Base-by-base conservation (phyloP, 2,888 invertebrate genomes). In the Tridacna crocea region DNA sequence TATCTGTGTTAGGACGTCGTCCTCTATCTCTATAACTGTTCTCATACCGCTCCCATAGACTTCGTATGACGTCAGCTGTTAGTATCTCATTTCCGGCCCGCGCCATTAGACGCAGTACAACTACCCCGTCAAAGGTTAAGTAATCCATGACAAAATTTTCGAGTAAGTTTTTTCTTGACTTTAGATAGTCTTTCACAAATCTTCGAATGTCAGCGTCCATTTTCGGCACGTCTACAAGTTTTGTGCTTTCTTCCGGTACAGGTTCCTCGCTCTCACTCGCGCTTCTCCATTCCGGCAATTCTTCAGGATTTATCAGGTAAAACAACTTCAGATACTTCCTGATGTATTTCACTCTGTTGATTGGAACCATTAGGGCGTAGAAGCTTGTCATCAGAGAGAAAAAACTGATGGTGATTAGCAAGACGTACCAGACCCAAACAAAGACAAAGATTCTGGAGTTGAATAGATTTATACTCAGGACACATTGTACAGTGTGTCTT, bases 371-470 rank as follows among this genome's bases (percentile, higher is more conserved):
- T 27, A 91, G 85, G 13, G 89, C 84, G 82, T 92, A 92, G n/a
- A 91, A 72, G 83, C 89, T 90, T 24, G 88, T 85, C n/a, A 88
- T 61, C 26, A 92, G 68, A 47, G 91, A 89, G 63, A 89, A 77
- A n/a, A 87, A 86, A 36, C 91, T 89, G 13, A 89, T 75, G 6
- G 89, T 27, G 27, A 90, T 85, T 0, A 92, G 86, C 6, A 92
- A 79, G 3, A 92, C 90, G 17, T 92, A 82, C 92, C 92, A 92
- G 80, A 92, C 91, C 92, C 92, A 92, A 55, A 92, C 83, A 79
- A 92, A 90, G n/a, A 92, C 89, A 82, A 92, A 92, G 70, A 92
- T 91, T 83, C 92, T 92, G 82, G 92, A 91, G 82, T 92, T 92
- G 82, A 92, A 92, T n/a, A 92, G 87, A 77, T 92, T 92, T 75